Evolutionary conservation across 2,888 invertebrate species (phyloP).

Genomic region (Girardia tigrina): DNA sequence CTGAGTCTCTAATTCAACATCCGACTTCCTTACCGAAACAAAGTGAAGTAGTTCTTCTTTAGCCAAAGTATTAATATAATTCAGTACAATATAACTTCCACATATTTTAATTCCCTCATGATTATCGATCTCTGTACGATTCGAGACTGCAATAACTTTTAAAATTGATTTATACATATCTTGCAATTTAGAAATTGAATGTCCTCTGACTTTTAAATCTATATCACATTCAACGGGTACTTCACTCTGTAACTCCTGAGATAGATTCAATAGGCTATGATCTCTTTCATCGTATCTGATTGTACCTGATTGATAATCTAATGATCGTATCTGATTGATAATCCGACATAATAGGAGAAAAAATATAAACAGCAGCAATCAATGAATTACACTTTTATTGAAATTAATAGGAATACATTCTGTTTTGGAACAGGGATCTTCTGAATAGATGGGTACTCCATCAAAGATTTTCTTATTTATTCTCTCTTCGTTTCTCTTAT

Average conservation of each 20-base stretch:
- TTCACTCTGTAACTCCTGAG: neutral
- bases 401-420: neutral
- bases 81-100: neutral
- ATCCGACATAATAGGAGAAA: neutral
- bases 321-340: neutral
- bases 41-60: neutral
- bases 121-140: neutral
- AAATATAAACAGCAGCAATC: neutral
- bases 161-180: neutral
- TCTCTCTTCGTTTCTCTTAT: too few species aligned
- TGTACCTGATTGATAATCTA: too few species aligned
- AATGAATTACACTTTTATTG: neutral
- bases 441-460: neutral
- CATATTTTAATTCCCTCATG: neutral
- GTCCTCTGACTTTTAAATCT: neutral
- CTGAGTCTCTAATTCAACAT: neutral
- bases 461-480: constrained; percentile 6
- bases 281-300: too few species aligned
- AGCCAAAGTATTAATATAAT: neutral
- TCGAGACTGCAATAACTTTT: neutral
- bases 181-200: neutral
- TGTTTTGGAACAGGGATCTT: neutral
- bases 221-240: neutral
- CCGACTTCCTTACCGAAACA: neutral
- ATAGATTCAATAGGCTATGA: too few species aligned